Evolutionary conservation across 2,888 invertebrate species (phyloP).

Genomic region (Pecten maximus): DNA sequence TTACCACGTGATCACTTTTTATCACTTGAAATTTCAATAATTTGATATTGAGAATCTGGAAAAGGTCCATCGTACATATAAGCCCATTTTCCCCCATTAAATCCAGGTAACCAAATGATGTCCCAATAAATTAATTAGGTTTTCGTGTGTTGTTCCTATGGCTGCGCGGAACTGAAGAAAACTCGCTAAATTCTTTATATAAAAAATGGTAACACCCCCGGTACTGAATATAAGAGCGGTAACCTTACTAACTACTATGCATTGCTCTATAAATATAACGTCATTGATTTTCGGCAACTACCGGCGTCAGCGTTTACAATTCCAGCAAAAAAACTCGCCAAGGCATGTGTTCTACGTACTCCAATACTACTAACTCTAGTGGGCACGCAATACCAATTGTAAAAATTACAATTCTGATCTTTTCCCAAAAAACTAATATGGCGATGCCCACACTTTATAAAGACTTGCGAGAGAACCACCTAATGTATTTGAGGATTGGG

Average conservation of each 20-base stretch:
- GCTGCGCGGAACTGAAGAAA: too few species aligned
- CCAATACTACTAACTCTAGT: not conserved
- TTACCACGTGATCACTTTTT: too few species aligned
- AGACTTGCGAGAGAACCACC: not conserved
- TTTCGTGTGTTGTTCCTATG: too few species aligned
- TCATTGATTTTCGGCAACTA: not conserved
- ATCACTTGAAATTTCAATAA: too few species aligned
- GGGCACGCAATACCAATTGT: not conserved
- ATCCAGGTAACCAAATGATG: too few species aligned
- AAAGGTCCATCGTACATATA: too few species aligned
- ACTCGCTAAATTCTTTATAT: too few species aligned
- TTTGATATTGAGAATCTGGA: too few species aligned
- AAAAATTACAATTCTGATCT: not conserved
- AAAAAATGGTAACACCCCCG: too few species aligned
- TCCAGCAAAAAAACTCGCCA: not conserved
- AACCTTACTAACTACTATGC: not conserved
- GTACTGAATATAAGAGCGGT: not conserved
- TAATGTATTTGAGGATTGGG: not conserved
- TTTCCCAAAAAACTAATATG: not conserved
- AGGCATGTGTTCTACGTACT: not conserved
- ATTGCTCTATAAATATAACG: not conserved
- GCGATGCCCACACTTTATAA: not conserved
- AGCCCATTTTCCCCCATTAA: too few species aligned
- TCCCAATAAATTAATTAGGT: too few species aligned
- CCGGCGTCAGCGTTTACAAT: not conserved